These are phyloP conservation scores for Amiota mariae DNA, from an alignment of 2,888 invertebrate genomes.

Conservation along the genomic window DNA sequence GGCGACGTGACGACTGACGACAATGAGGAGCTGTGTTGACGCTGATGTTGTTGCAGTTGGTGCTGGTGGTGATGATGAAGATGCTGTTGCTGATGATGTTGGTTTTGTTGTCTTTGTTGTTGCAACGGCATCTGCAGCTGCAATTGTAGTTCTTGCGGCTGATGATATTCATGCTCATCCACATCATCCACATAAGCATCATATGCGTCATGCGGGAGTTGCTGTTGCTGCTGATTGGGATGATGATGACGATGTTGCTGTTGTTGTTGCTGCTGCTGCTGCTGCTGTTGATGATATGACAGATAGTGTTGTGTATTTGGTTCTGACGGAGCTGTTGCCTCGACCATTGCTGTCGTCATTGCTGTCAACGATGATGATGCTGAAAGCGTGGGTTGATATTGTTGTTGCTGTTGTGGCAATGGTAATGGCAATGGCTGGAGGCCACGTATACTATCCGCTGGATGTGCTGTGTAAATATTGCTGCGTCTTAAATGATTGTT, in stretches of 20 bases:
- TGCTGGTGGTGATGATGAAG: no score
- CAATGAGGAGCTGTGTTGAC: slow-evolving; percentile 52
- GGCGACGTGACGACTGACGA: slow-evolving; percentile 62
- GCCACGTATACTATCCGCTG: slow-evolving; percentile 72
- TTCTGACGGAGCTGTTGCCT: slow-evolving; percentile 36
- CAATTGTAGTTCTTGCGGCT: slow-evolving; percentile 67
- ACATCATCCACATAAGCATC: slow-evolving; percentile 59
- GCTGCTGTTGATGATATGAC: slow-evolving; percentile 54
- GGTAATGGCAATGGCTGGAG: slow-evolving; percentile 56
- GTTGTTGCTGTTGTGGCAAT: slow-evolving; percentile 26
- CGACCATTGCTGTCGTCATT: slow-evolving; percentile 46
- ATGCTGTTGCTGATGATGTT: no score
- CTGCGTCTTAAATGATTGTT: slow-evolving; percentile 72
- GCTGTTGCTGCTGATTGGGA: slow-evolving; percentile 42
- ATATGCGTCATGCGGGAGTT: slow-evolving; percentile 46
- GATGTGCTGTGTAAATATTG: slow-evolving; percentile 73
- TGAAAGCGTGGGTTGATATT: slow-evolving; percentile 45
- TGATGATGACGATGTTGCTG: slow-evolving; percentile 42
- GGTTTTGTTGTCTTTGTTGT: slow-evolving; percentile 42
- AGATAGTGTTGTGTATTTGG: slow-evolving; percentile 40
- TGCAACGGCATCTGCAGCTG: slow-evolving; percentile 50
- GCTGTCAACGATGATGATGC: slow-evolving; percentile 56
- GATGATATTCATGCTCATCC: slow-evolving; percentile 70
- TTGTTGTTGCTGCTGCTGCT: slow-evolving; percentile 45
- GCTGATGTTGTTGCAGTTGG: slow-evolving; percentile 43